Evolutionary conservation across 2,888 invertebrate genomes (phyloP).

Genomic region (Pandemis cinnamomeana): DNA sequence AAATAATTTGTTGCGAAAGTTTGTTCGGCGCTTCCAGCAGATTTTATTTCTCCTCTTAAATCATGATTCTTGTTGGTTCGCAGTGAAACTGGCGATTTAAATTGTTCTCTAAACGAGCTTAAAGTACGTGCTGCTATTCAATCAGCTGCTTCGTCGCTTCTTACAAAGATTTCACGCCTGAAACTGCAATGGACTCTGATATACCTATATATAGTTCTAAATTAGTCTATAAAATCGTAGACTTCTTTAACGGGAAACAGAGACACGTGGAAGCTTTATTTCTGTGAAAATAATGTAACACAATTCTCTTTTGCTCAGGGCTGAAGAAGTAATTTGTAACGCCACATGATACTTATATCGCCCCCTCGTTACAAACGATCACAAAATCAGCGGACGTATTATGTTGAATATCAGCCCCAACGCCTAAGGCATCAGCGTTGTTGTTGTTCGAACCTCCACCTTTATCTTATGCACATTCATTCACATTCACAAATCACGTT

Average conservation of each 20-base stretch:
- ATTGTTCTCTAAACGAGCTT: constrained; percentile 12
- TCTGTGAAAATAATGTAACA: no score
- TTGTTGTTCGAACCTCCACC: background rate
- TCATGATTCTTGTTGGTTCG: background rate
- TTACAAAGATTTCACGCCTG: background rate
- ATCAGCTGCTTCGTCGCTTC: constrained; percentile 6
- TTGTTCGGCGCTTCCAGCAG: constrained; percentile 2
- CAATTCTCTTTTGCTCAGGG: no score
- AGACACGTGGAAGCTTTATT: background rate
- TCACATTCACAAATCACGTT: no score
- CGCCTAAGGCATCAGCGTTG: no score
- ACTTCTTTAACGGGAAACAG: background rate
- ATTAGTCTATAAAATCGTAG: background rate
- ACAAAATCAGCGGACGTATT: no score
- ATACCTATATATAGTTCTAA: background rate
- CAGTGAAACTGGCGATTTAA: background rate
- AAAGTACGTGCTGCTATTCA: constrained; percentile 12
- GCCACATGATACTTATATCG: no score
- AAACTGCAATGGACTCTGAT: background rate
- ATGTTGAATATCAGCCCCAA: no score
- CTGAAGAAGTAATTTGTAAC: no score
- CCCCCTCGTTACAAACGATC: background rate
- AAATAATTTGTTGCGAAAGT: constrained; percentile 26
- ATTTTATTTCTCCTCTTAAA: constrained; percentile 16
- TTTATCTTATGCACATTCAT: no score